Conservation (phyloP, 1,140 invertebrate genomes). For the Lepidotrigona ventralis region DNA sequence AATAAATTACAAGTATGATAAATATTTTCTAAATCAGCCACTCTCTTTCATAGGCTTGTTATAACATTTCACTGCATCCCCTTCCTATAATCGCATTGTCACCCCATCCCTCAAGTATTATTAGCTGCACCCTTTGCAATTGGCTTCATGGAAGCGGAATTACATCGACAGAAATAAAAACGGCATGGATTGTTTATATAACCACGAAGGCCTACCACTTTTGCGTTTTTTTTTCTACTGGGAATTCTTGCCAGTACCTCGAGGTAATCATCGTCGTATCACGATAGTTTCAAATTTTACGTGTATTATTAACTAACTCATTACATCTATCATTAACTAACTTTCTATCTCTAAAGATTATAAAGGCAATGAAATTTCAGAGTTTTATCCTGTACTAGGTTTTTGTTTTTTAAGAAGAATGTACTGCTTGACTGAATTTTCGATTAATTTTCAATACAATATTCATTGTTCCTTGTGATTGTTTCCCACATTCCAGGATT, state of each 20-base stretch:
- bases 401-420: too few relatives aligned
- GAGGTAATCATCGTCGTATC: conserved; percentile 11
- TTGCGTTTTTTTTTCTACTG: conserved; percentile 27
- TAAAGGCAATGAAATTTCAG: too few relatives aligned
- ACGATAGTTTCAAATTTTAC: background rate
- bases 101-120: conserved; percentile 53
- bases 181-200: conserved; percentile 38
- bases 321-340: too few relatives aligned
- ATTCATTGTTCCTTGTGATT: too few relatives aligned
- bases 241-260: conserved; percentile 44
- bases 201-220: conserved; percentile 52
- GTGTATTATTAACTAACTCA: too few relatives aligned
- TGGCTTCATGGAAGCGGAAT: conserved; percentile 60
- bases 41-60: background rate
- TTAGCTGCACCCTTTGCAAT: conserved; percentile 62
- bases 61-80: conserved; percentile 21
- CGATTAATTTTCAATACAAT: too few relatives aligned
- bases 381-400: too few relatives aligned
- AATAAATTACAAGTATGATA: background rate
- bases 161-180: conserved; percentile 59
- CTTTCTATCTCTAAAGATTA: too few relatives aligned
- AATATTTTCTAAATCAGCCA: background rate
- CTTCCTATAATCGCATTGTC: conserved; percentile 49
- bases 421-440: too few relatives aligned
- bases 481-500: too few relatives aligned